A percentile compares a stretch with the other conserved stretches of the same genome.
phyloP scores from a whole-genome alignment of 2,888 invertebrate genomes.

The Lacanobia wlatinum region DNA sequence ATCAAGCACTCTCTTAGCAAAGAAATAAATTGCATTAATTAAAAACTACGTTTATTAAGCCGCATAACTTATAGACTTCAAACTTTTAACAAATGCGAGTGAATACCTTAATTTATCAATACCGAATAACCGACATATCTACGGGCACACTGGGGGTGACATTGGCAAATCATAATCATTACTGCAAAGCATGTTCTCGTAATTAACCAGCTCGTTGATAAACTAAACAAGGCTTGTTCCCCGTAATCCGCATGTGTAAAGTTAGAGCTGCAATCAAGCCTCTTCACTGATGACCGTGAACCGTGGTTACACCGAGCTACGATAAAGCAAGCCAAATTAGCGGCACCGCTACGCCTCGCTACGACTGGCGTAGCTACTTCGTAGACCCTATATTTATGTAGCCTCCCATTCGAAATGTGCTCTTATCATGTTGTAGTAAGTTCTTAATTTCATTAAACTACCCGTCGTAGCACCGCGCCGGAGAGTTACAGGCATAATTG shows the following conservation, averaged over 20 bases:
- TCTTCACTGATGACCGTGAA: conserved; percentile 82
- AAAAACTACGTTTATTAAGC: background rate
- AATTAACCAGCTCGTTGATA: conserved; percentile 27
- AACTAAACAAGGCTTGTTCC: conserved; percentile 41
- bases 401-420: conserved; percentile 56
- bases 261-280: conserved; percentile 80
- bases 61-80: background rate
- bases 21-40: background rate
- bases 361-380: conserved; percentile 67
- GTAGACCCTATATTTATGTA: conserved; percentile 55
- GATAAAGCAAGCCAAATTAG: conserved; percentile 74
- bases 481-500: conserved; percentile 68
- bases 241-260: conserved; percentile 65
- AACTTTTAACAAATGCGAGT: background rate
- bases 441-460: conserved; percentile 60
- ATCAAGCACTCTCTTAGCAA: background rate
- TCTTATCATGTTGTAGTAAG: conserved; percentile 62
- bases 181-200: conserved; percentile 10
- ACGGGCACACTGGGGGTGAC: background rate
- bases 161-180: background rate
- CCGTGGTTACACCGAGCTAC: conserved; percentile 78
- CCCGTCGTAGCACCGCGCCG: conserved; percentile 34
- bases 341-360: conserved; percentile 70
- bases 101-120: background rate
- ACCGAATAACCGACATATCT: background rate